A percentile compares a stretch with the other conserved stretches of the same genome.
Conservation (phyloP, 2,888 invertebrate genomes). For the Pelosia muscerda region DNA sequence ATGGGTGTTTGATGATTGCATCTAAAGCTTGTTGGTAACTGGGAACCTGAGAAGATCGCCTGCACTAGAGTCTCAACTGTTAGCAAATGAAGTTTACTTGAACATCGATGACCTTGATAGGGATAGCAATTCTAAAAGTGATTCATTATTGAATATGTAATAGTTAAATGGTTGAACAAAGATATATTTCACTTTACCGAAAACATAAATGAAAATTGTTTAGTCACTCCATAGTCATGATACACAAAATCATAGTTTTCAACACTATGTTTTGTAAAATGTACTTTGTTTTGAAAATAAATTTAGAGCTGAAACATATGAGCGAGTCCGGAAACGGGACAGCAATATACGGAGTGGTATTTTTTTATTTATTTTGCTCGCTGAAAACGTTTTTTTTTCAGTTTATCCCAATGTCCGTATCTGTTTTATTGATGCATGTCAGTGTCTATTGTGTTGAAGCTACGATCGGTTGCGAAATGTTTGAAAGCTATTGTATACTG, state of each 20-base stretch:
- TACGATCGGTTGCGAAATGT: constrained; percentile 7
- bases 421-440: constrained; percentile 1
- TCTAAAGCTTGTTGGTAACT: no score
- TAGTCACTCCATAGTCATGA: background rate
- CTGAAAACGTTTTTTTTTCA: constrained; percentile 12
- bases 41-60: no score
- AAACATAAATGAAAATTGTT: background rate
- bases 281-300: constrained; percentile 55
- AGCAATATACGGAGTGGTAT: constrained; percentile 14
- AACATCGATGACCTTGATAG: no score
- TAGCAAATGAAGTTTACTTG: no score
- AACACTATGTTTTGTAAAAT: constrained; percentile 61
- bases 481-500: background rate
- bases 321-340: constrained; percentile 40
- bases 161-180: no score
- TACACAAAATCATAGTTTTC: constrained; percentile 19
- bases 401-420: constrained; percentile 8
- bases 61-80: no score
- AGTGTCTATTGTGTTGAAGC: constrained; percentile 9
- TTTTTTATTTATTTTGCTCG: constrained; percentile 14
- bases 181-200: no score
- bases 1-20: no score
- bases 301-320: constrained; percentile 38
- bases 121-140: no score
- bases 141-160: no score